Percentiles rank a stretch among this genome's conserved stretches.
phyloP scores from a whole-genome alignment of 1,140 invertebrate species.

The Reticulitermes speratus region DNA sequence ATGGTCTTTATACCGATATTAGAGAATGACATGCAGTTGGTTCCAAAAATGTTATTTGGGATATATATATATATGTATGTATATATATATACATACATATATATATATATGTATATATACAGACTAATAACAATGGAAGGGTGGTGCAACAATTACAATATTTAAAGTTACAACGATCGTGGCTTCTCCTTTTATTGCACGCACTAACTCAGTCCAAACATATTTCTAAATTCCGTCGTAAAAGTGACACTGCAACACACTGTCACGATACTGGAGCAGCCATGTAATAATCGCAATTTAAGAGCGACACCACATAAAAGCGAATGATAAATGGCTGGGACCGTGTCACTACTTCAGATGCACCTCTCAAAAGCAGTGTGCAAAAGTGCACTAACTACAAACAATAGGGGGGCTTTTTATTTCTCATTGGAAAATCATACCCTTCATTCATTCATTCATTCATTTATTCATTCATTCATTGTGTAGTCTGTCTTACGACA shows the following conservation, averaged over 20 bases:
- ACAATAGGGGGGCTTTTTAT: no score
- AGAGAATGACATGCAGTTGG: no score
- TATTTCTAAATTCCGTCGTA: slow-evolving; percentile 8
- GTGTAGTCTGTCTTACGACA: no score
- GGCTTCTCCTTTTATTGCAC: not conserved
- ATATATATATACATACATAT: no score
- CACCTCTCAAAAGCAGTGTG: not conserved
- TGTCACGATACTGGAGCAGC: not conserved
- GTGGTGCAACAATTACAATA: not conserved
- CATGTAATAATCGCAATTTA: not conserved
- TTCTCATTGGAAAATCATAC: no score
- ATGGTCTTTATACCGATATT: no score
- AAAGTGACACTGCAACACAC: not conserved
- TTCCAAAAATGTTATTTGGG: no score
- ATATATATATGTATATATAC: no score
- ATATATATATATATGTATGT: no score
- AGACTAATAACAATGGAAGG: not conserved
- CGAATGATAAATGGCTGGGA: not conserved
- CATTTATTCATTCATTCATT: no score
- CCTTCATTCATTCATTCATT: no score
- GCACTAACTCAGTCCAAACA: not conserved
- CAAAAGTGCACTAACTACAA: not conserved
- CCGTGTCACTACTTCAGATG: not conserved
- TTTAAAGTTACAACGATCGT: not conserved
- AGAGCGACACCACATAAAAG: slow-evolving; percentile 14